phyloP scores from a whole-genome alignment of 2,113 vertebrate genomes.

The Halichoeres trimaculatus region DNA sequence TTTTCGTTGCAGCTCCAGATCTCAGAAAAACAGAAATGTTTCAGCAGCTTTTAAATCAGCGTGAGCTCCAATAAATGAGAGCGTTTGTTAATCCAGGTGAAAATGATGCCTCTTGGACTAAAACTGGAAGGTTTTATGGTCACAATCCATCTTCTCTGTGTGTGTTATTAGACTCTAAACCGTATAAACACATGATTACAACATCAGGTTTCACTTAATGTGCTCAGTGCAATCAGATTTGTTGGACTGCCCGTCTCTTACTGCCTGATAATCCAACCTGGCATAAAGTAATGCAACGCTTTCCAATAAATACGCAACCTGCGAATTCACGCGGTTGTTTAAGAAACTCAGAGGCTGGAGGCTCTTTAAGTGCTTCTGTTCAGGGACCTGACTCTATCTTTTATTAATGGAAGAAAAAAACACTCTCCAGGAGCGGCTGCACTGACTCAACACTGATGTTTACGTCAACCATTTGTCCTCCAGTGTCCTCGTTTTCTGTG shows the following conservation, averaged over 20 bases:
- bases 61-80: background rate
- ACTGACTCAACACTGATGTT: background rate
- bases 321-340: slow-evolving; percentile 26
- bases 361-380: background rate
- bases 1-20: background rate
- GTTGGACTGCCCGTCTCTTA: slow-evolving; percentile 3
- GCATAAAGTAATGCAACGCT: slow-evolving; percentile 4
- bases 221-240: slow-evolving; percentile 6
- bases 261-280: slow-evolving; percentile 5
- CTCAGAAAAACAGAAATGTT: slow-evolving; percentile 4
- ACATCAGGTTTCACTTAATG: background rate
- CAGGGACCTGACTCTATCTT: background rate
- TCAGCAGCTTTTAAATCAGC: slow-evolving; percentile 11
- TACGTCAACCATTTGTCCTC: background rate
- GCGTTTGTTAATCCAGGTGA: slow-evolving; percentile 12
- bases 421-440: background rate
- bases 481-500: background rate
- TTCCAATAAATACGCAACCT: slow-evolving; percentile 32
- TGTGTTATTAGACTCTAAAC: background rate
- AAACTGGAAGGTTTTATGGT: background rate
- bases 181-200: too few relatives aligned
- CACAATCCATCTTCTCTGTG: background rate
- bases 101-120: background rate
- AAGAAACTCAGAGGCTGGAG: slow-evolving; percentile 2
- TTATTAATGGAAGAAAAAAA: background rate